Evolutionary conservation across 2,113 vertebrate species (phyloP).

Genomic region (Dolichotis patagonum): DNA sequence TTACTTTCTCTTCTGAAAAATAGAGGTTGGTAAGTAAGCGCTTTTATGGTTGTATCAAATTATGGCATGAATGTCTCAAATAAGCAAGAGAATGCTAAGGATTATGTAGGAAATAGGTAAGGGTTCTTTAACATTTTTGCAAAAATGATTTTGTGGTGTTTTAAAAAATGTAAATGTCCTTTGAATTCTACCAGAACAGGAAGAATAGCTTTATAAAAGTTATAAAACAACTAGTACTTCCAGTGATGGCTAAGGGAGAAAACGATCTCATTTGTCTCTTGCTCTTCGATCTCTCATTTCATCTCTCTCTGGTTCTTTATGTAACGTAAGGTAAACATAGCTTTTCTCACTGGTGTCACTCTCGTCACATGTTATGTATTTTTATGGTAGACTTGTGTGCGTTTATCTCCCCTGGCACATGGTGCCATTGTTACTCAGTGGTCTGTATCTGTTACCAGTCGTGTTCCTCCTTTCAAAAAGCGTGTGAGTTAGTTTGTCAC

Average conservation of each 20-base stretch:
- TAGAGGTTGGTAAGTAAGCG: slow-evolving; percentile 60
- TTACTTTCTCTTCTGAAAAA: slow-evolving; percentile 59
- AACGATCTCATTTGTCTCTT: background rate
- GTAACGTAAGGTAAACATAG: background rate
- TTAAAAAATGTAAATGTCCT: background rate
- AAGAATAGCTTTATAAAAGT: background rate
- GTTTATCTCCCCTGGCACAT: background rate
- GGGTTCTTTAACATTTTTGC: slow-evolving; percentile 10
- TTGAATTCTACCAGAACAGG: background rate
- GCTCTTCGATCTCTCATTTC: background rate
- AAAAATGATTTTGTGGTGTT: slow-evolving; percentile 1
- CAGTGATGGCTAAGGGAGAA: background rate
- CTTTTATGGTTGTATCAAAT: slow-evolving; percentile 32
- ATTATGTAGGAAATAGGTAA: background rate
- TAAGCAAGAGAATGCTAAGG: background rate
- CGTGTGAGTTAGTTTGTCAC: background rate
- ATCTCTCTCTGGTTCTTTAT: background rate
- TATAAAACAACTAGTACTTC: background rate
- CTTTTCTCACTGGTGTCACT: background rate
- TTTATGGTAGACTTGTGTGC: background rate
- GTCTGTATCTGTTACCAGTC: background rate
- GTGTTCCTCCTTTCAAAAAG: background rate
- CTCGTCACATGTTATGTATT: background rate
- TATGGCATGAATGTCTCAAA: background rate
- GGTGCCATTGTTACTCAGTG: background rate